Base-by-base conservation (phyloP, 2,797 vertebrate species). In the Dicrostonyx torquatus region DNA sequence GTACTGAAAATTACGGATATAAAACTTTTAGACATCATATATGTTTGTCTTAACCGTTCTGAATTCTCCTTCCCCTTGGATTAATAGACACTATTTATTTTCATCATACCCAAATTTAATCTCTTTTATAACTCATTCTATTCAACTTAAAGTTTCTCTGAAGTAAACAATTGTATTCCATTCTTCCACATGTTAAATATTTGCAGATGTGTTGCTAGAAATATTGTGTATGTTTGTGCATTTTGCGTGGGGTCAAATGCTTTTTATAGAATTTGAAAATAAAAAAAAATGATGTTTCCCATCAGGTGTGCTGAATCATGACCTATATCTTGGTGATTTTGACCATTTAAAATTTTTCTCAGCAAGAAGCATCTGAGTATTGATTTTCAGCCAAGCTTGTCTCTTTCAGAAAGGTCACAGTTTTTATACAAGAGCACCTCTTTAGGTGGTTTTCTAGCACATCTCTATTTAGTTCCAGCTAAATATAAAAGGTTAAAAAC, bases 321-420 rank as follows among this genome's bases (percentile, higher is more conserved):
- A 78, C 43, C 76, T 45, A 43, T 90, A 78, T 90, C 40, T 93
- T 90, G 78, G 80, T 88, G 85, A 86, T 62, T 82, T n/a, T 88
- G 62, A 94, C 72, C 6, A 10, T 79, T 90, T 83, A 83, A 78
- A 60, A 58, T 77, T 75, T 90, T 93, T 94, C 93, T 93, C 84
- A 22, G 62, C 92, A 79, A 87, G 58, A 93, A 90, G 75, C 91
- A 83, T 79, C 29, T 76, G n/a, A 90, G 37, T 76, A 95, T 97
- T 90, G 96, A 96, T 97, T 97, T 96, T 64, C 82, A 95, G 78
- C 86, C 86, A 96, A 95, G n/a, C 64, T 76, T 96, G 18, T 93
- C 78, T 94, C 50, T 88, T 26, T 96, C 20, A 76, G 40, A 95
- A 95, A 97, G 96, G 88, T 96, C 83, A 93, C 50, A 95, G 50